Percentiles rank a stretch among this genome's conserved stretches.
phyloP scores from a whole-genome alignment of 2,113 vertebrate species.

The Hydrolagus affinis region DNA sequence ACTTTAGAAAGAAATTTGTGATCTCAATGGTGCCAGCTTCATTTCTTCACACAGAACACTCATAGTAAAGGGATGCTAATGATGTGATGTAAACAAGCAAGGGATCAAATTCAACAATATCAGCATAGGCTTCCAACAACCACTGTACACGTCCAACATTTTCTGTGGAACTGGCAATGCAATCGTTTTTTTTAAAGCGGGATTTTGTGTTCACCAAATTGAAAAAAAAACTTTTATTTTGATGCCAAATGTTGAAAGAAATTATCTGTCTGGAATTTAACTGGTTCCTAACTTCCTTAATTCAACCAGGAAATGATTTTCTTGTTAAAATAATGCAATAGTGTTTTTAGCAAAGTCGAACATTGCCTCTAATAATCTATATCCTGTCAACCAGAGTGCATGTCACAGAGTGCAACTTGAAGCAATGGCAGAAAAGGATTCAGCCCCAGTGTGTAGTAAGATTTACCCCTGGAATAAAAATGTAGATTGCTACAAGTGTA shows the following conservation, averaged over 20 bases:
- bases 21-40: too few relatives aligned
- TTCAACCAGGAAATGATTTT: not conserved
- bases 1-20: not conserved
- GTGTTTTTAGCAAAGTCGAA: not conserved
- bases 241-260: not conserved
- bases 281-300: not conserved
- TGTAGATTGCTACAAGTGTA: not conserved
- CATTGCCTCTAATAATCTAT: not conserved
- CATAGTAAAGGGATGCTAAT: not conserved
- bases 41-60: not conserved
- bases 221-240: not conserved
- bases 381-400: not conserved
- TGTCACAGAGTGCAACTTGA: not conserved
- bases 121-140: too few relatives aligned
- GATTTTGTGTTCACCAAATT: not conserved
- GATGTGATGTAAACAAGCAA: too few relatives aligned
- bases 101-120: too few relatives aligned
- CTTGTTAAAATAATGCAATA: slow-evolving; percentile 1
- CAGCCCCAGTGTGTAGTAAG: not conserved
- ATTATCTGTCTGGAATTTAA: not conserved
- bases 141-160: not conserved
- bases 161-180: not conserved
- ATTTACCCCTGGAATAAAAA: not conserved
- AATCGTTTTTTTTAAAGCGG: not conserved
- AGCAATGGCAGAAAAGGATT: not conserved